Evolutionary conservation across 2,888 invertebrate genomes (phyloP).

Genomic region (Pollenia amentaria): DNA sequence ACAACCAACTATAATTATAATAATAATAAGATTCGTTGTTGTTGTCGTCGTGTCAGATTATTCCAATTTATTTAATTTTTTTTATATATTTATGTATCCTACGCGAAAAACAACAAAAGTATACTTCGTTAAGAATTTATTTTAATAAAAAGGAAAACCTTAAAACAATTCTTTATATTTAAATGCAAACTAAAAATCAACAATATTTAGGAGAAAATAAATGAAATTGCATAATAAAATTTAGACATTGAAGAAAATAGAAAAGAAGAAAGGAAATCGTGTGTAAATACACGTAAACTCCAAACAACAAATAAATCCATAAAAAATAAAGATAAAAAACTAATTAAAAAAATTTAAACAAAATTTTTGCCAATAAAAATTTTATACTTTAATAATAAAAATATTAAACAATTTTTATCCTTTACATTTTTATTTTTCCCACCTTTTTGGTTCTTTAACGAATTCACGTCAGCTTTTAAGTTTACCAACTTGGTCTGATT

Average conservation of each 20-base stretch:
- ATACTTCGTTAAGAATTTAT: conserved; percentile 59
- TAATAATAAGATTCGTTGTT: conserved; percentile 54
- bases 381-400: conserved; percentile 73
- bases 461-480: conserved; percentile 40
- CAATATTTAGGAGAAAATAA: conserved; percentile 58
- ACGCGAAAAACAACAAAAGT: conserved; percentile 48
- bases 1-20: conserved; percentile 45
- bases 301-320: conserved; percentile 38
- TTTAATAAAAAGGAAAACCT: conserved; percentile 53
- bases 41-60: conserved; percentile 34
- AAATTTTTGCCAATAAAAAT: conserved; percentile 72
- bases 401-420: conserved; percentile 41
- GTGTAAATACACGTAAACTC: conserved; percentile 44
- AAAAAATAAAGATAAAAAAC: conserved; percentile 57
- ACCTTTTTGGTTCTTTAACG: neutral
- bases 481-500: conserved; percentile 41
- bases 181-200: conserved; percentile 67
- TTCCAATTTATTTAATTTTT: conserved; percentile 58
- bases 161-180: conserved; percentile 57
- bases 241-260: conserved; percentile 10
- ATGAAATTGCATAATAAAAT: neutral
- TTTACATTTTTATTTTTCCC: conserved; percentile 39
- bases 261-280: conserved; percentile 21
- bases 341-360: conserved; percentile 53
- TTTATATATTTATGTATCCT: conserved; percentile 40